These are phyloP conservation scores for Radopholus similis DNA, from an alignment of 1,140 invertebrate genomes.

Conservation along the genomic window DNA sequence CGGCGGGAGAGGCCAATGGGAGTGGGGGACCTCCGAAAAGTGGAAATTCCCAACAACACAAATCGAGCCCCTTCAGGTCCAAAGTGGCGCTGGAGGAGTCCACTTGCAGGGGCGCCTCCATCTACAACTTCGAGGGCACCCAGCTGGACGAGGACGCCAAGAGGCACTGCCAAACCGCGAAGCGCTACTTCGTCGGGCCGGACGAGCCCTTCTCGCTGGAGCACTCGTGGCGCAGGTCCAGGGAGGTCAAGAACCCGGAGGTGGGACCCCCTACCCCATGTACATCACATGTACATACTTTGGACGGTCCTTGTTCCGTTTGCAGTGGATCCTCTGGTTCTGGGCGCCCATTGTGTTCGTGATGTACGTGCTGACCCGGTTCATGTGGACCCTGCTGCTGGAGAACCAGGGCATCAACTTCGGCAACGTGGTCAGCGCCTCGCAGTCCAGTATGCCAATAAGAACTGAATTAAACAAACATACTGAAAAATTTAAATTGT, in stretches of 20 bases:
- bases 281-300: neutral
- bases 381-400: conserved; percentile 26
- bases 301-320: neutral
- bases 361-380: conserved; percentile 30
- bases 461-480: no score
- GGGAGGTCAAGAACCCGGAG: conserved; percentile 33
- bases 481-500: no score
- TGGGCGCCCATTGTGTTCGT: conserved; percentile 33
- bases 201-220: conserved; percentile 24
- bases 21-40: no score
- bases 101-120: conserved; percentile 22
- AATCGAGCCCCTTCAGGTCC: conserved; percentile 15
- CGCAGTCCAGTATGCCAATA: no score
- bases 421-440: conserved; percentile 20
- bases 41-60: neutral
- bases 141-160: conserved; percentile 32
- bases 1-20: no score
- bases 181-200: conserved; percentile 24
- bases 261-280: neutral
- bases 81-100: conserved; percentile 31
- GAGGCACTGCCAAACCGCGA: conserved; percentile 33
- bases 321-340: conserved; percentile 31
- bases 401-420: conserved; percentile 34
- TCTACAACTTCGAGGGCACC: conserved; percentile 30
- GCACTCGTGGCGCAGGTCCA: conserved; percentile 13